Conservation (phyloP, 2,888 invertebrate species). For the Standfussiana lucernea region DNA sequence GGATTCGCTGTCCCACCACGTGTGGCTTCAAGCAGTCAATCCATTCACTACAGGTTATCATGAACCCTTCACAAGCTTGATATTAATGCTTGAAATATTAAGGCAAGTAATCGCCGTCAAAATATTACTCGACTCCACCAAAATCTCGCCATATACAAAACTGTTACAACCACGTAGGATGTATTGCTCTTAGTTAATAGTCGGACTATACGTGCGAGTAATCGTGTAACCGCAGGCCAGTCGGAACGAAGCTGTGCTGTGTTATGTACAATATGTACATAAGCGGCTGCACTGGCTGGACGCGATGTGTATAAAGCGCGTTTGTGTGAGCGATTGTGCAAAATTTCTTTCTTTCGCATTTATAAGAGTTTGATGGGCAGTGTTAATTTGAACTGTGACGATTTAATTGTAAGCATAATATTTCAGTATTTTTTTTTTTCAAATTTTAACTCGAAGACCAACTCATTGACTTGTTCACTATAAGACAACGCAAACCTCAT, state of each 20-base stretch:
- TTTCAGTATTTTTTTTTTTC: too few relatives aligned
- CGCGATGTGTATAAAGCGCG: neutral
- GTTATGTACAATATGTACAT: slow-evolving; percentile 17
- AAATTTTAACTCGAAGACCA: too few relatives aligned
- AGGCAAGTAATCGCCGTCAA: neutral
- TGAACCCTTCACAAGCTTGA: neutral
- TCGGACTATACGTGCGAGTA: slow-evolving; percentile 10
- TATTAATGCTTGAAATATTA: neutral
- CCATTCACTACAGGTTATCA: neutral
- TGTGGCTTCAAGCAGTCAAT: neutral
- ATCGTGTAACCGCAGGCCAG: slow-evolving; percentile 32
- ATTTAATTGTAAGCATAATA: neutral
- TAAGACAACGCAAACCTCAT: too few relatives aligned
- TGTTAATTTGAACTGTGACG: neutral
- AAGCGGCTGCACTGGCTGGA: neutral
- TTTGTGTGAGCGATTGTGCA: neutral
- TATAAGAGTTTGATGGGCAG: neutral
- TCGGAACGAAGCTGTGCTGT: slow-evolving; percentile 28
- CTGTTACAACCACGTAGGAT: neutral
- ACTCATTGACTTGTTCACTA: too few relatives aligned
- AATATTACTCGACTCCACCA: neutral
- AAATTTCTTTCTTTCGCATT: slow-evolving; percentile 3
- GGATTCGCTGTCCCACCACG: neutral
- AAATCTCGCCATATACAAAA: neutral
- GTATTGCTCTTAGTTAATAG: slow-evolving; percentile 31